phyloP scores from a whole-genome alignment of 2,888 invertebrate species.

The Volucella bombylans region DNA sequence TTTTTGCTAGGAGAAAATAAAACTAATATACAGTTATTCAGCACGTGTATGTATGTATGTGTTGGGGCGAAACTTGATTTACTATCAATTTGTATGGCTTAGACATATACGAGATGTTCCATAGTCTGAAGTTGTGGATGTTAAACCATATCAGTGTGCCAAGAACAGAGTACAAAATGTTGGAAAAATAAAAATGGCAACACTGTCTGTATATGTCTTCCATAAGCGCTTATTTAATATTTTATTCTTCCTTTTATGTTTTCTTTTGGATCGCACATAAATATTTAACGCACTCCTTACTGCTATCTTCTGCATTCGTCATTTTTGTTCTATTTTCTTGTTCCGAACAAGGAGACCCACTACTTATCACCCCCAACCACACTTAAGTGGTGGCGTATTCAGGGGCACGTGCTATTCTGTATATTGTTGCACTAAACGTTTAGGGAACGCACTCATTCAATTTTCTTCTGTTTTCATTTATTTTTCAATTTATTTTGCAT shows the following conservation, averaged over 20 bases:
- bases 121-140: no score
- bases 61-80: no score
- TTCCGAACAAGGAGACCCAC: slow-evolving; percentile 23
- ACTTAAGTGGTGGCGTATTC: not conserved
- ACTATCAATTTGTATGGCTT: no score
- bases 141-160: no score
- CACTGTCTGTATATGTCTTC: not conserved
- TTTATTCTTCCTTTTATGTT: slow-evolving; percentile 67
- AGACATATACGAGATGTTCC: no score
- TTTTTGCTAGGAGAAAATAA: no score
- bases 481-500: slow-evolving; percentile 11
- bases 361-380: not conserved
- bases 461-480: slow-evolving; percentile 34
- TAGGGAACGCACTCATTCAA: slow-evolving; percentile 27
- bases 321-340: slow-evolving; percentile 44
- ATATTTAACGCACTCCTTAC: slow-evolving; percentile 66
- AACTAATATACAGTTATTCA: no score
- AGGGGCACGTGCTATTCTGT: not conserved
- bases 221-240: slow-evolving; percentile 59
- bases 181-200: no score
- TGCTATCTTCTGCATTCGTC: slow-evolving; percentile 40
- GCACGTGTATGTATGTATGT: no score
- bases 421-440: slow-evolving; percentile 7
- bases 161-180: no score
- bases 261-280: slow-evolving; percentile 68